Evolutionary conservation across 92 coral and sea anemone genomes (phyloP), one percentile per base, ranked within the genome.

Genomic region (Plumapathes pennacea): DNA sequence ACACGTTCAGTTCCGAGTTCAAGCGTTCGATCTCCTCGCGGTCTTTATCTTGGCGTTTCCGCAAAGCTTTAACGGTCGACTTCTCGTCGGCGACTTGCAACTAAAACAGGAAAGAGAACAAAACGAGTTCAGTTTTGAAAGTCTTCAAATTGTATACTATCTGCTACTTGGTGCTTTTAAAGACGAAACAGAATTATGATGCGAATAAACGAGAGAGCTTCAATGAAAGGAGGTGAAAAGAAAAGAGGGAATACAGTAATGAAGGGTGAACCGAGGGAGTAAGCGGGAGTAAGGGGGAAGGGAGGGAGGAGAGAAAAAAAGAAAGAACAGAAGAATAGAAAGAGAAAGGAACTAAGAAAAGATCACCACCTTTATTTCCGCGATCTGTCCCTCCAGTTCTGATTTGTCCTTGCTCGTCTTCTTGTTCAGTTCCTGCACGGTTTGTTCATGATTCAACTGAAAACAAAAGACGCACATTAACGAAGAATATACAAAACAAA

Each of bases 21-120:
- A 84, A 69, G 18, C 83, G 72, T 49, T 92, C 98, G 18, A 92
- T 92, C 36, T 83, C 88, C 25, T 67, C 83, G 46, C 89, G 73
- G 56, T 92, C 98, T 42, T 92, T 92, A 32, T 88, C 98, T 59
- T 92, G 98, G 17, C 88, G 96, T 59, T 92, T 92, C 21, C 98
- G 91, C 37, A 92, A 71, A 3, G 98, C 94, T 57, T 92, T 92
- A 17, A 84, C 76, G 31, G 98, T 83, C 0, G 98, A 87, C 75
- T 71, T 92, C 53, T 92, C 98, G 49, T 92, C 98, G 37, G 92
- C 98, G 27, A 88, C 68, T 54, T 92, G 95, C 47, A 92, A 76
- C 98, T 92, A 62, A 18, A 55, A 34, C 18, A 6, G 14, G 41
- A 19, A 17, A 21, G 19, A 38, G 8, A 29, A 19, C 20, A 31